Evolutionary conservation across 2,888 invertebrate genomes (phyloP), one percentile per base, ranked within the genome.

Genomic region (Dugesia japonica): DNA sequence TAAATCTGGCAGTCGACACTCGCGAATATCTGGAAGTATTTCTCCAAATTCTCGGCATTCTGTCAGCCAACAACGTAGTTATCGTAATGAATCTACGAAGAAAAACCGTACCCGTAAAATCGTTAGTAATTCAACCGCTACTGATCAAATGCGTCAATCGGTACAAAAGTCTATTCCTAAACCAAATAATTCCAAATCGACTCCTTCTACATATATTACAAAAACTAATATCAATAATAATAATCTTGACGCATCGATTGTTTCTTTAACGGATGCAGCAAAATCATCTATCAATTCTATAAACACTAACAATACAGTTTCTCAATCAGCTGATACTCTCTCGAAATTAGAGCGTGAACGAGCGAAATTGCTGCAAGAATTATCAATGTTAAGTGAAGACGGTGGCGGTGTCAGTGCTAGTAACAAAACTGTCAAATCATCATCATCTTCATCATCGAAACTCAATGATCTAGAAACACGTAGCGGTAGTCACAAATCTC

Each of bases 321-420:
- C 31, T 15, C 74, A 42, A n/a, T 74, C 74, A 17, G 74, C 38
- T 7, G 74, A 74, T 33, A 33, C 38, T 17, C 74, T 74, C 42
- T 74, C 74, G 9, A 42, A 74, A 33, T 33, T 74, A 9, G 74
- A 74, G 74, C 74, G 74, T 4, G 74, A 74, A 28, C 38, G 74
- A 42, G 33, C 31, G 42, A 20, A 33, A n/a, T 23, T 74, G 42
- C 23, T 74, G 38, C 31, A 33, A 42, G 74, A 74, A 42, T 74
- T 74, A 31, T 74, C 74, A 33, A 74, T 33, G 28, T 28, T 74
- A 4, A 42, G 38, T 20, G 38, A 74, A 26, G 74, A 74, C n/a
- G 38, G 26, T 26, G 31, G 26, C n/a, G 74, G 26, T 9, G 74
- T 42, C 4, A 26, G 26, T 17, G 7, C 20, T 4, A 28, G 4